A percentile compares a stretch with the other conserved stretches of the same genome.
phyloP scores from a whole-genome alignment of 2,888 invertebrate genomes.

The Chrysolina americana region DNA sequence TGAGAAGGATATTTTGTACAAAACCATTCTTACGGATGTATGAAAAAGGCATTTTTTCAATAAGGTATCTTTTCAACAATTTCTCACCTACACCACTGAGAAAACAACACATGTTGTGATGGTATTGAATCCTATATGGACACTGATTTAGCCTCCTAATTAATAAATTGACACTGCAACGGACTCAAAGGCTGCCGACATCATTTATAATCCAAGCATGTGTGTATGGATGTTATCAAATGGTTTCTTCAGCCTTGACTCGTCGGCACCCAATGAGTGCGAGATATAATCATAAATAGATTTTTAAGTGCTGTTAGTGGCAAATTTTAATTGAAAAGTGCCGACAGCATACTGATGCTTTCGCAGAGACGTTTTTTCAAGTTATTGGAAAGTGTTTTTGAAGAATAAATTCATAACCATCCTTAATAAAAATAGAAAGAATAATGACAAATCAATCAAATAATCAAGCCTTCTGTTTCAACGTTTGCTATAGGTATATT shows the following conservation, averaged over 20 bases:
- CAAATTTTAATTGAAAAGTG: slow-evolving; percentile 3
- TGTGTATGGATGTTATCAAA: slow-evolving; percentile 29
- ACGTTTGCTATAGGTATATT: too few species aligned
- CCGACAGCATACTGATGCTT: background rate
- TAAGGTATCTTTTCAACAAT: background rate
- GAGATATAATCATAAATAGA: slow-evolving; percentile 18
- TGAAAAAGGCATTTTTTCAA: too few species aligned
- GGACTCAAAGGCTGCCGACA: slow-evolving; percentile 39
- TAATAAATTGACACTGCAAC: slow-evolving; percentile 45
- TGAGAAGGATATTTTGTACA: too few species aligned
- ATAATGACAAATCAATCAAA: too few species aligned
- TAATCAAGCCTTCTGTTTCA: too few species aligned
- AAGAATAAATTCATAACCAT: background rate
- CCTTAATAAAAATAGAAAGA: too few species aligned
- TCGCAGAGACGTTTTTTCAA: background rate
- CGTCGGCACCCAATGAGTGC: slow-evolving; percentile 12
- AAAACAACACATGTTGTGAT: slow-evolving; percentile 23
- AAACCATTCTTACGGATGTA: too few species aligned
- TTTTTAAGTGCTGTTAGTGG: slow-evolving; percentile 26
- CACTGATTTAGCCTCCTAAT: slow-evolving; percentile 45
- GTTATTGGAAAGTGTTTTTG: background rate
- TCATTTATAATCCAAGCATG: slow-evolving; percentile 36
- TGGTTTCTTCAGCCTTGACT: slow-evolving; percentile 26
- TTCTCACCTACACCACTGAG: slow-evolving; percentile 10
- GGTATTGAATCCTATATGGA: slow-evolving; percentile 29